Base-by-base conservation (phyloP, 2,888 invertebrate genomes). In the Stenurella melanura region DNA sequence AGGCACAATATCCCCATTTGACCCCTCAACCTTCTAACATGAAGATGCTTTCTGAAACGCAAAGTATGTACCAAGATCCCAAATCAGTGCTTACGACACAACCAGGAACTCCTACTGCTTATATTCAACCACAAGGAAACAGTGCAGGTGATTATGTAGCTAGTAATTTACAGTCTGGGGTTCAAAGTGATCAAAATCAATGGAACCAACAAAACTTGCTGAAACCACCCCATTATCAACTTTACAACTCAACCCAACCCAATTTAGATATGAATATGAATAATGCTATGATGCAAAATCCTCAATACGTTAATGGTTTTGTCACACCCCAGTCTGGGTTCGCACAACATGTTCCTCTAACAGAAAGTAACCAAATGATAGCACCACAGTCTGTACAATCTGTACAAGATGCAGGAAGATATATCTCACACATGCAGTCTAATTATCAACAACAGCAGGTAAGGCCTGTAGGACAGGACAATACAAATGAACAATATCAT, bases 41-140 rank as follows among this genome's bases (percentile, higher is more conserved):
- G 10, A 66, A 66, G 19, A 19, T 42, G 3, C 42, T 19, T 6
- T 18, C 64, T 15, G 18, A 38, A 50, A 19, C 64, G 0, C 19
- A 38, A 19, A 26, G 9, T 26, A 19, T 12, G 19, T 66, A 66
- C 15, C 66, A 66, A 50, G 19, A 54, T 56, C 67, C 50, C 21
- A 67, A 18, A 21, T 17, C 38, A 17, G 38, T 21, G 11, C 5
- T 18, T 9, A 6, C 50, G 54, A 19, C 7, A 3, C 34, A 38
- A 64, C 50, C 2, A 6, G 50, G 6, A 50, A 6, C 50, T 50
- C 2, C 18, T 21, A 12, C 58, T 4, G 21, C 18, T 19, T 58
- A 58, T 58, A 58, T 19, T 21, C 57, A 56, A 56, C 15, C 17
- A 17, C 57, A 58, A 58, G 58, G 21, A 58, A 18, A 58, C 18